phyloP scores from a whole-genome alignment of 2,888 invertebrate genomes.

The Acanthoscelides obtectus region DNA sequence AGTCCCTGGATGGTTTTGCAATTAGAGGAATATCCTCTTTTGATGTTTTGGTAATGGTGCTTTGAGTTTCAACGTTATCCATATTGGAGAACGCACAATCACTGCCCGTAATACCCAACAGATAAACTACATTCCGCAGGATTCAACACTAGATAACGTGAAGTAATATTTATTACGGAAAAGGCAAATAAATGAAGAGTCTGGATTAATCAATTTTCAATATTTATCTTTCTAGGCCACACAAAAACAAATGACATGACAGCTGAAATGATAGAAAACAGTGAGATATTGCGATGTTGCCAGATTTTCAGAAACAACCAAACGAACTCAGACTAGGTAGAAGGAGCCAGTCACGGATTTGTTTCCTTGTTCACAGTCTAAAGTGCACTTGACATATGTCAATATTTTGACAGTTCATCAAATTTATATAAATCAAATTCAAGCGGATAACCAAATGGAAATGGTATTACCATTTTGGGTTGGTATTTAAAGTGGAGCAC shows the following conservation, averaged over 20 bases:
- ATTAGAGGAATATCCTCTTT: constrained; percentile 69
- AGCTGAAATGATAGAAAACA: neutral
- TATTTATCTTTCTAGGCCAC: neutral
- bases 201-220: neutral
- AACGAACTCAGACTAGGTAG: no score
- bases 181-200: neutral
- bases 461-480: no score
- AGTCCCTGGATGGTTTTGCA: constrained; percentile 57
- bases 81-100: constrained; percentile 19
- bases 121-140: neutral
- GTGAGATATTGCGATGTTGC: neutral
- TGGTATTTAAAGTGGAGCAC: no score
- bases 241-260: neutral
- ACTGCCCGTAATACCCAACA: neutral
- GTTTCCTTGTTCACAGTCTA: no score
- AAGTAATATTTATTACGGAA: neutral
- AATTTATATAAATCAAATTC: no score
- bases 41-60: constrained; percentile 43
- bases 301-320: no score
- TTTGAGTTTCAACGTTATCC: constrained; percentile 45
- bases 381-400: no score
- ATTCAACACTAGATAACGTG: neutral
- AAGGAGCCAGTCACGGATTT: no score
- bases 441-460: no score
- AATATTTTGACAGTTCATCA: no score